A percentile compares a stretch with the other conserved stretches of the same genome.
Evolutionary conservation across 2,797 vertebrate species (phyloP).

Genomic region (Paramormyrops hopkinsi): DNA sequence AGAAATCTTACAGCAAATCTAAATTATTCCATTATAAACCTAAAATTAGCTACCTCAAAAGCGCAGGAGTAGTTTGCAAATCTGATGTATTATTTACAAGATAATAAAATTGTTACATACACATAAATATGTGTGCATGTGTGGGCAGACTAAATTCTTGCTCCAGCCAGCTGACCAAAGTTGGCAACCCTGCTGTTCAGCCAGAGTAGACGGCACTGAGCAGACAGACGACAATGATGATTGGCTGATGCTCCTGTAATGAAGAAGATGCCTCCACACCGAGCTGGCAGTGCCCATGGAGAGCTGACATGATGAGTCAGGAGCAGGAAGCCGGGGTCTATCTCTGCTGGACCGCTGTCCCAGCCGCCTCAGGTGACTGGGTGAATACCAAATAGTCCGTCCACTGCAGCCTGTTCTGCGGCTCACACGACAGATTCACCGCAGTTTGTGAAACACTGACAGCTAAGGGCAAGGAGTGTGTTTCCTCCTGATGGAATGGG

Average conservation of each 20-base stretch:
- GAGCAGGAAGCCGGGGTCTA: not conserved
- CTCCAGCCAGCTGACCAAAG: not conserved
- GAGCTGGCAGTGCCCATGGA: not conserved
- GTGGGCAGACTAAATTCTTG: not conserved
- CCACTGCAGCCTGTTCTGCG: not conserved
- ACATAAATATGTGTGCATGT: not conserved
- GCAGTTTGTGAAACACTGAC: not conserved
- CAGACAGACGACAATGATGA: not conserved
- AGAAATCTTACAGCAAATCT: not conserved
- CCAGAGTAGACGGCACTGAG: not conserved
- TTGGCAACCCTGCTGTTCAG: not conserved
- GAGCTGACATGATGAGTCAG: not conserved
- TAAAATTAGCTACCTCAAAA: not conserved
- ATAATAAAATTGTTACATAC: not conserved
- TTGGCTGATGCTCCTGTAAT: not conserved
- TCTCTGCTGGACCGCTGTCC: not conserved
- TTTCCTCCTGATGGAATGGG: not conserved
- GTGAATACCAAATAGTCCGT: not conserved
- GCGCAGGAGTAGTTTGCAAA: not conserved
- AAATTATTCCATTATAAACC: not conserved
- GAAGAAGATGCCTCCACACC: not conserved
- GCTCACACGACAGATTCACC: not conserved
- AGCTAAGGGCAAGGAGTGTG: not conserved
- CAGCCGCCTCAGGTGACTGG: not conserved
- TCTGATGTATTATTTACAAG: not conserved